phyloP scores from a whole-genome alignment of 2,888 invertebrate genomes.

The Alviniconcha strummeri region DNA sequence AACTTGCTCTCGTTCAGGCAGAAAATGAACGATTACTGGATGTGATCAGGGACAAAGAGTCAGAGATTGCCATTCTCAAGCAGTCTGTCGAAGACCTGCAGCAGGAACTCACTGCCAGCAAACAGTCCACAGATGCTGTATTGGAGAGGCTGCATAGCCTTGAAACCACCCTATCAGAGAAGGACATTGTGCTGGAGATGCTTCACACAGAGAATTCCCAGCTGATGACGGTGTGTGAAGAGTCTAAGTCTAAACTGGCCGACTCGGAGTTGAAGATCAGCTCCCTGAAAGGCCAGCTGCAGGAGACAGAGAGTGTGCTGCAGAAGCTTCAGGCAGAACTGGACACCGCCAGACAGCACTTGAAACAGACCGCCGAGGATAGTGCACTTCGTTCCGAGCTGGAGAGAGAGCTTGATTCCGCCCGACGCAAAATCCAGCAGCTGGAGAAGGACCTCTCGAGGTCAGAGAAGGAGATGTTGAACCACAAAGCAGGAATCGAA shows the following conservation, averaged over 20 bases:
- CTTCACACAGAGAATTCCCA: conserved; percentile 28
- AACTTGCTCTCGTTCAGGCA: neutral
- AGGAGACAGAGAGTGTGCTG: neutral
- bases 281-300: conserved; percentile 36
- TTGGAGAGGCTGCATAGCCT: neutral
- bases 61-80: conserved; percentile 41
- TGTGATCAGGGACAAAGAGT: conserved; percentile 41
- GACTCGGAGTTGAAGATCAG: conserved; percentile 29
- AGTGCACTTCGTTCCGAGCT: conserved; percentile 34
- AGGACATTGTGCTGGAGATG: conserved; percentile 26
- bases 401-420: conserved; percentile 39
- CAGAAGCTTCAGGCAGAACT: conserved; percentile 20
- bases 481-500: conserved; percentile 47
- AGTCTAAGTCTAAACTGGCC: conserved; percentile 12
- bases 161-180: conserved; percentile 1
- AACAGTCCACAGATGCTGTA: neutral
- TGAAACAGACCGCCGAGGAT: conserved; percentile 38
- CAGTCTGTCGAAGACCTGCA: conserved; percentile 21
- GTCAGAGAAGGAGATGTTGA: conserved; percentile 38
- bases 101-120: neutral
- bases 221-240: conserved; percentile 19
- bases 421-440: conserved; percentile 36
- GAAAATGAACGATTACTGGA: conserved; percentile 39
- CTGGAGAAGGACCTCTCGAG: conserved; percentile 46
- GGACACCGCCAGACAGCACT: conserved; percentile 24